Conservation (phyloP, 2,797 vertebrate species). For the Rhyacichthys aspro region DNA sequence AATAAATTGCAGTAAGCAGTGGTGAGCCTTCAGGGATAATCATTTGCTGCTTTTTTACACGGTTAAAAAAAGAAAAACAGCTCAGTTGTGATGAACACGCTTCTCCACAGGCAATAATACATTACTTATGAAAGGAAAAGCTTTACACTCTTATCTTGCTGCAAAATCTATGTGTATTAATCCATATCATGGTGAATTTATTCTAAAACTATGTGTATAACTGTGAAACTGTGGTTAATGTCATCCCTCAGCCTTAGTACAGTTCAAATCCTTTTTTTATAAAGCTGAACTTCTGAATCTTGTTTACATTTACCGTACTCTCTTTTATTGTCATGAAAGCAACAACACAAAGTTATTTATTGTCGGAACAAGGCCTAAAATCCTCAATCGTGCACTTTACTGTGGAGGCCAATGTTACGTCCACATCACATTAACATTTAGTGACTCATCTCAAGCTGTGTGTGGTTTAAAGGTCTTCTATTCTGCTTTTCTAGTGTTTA, state of each 20-base stretch:
- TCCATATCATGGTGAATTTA: too few relatives aligned
- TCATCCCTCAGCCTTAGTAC: conserved; percentile 43
- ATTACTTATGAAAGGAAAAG: too few relatives aligned
- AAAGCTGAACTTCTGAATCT: conserved; percentile 40
- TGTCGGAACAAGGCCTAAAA: conserved; percentile 24
- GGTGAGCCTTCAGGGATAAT: too few relatives aligned
- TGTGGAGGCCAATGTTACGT: conserved; percentile 6
- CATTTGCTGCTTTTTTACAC: too few relatives aligned
- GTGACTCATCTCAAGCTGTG: conserved; percentile 13
- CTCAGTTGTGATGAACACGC: too few relatives aligned
- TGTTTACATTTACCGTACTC: conserved; percentile 45
- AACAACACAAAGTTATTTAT: not conserved
- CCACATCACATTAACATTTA: not conserved
- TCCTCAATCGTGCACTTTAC: conserved; percentile 37
- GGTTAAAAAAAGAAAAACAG: too few relatives aligned
- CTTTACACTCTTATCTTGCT: too few relatives aligned
- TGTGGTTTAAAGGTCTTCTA: conserved; percentile 3
- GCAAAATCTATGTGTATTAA: too few relatives aligned
- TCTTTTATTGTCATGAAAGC: conserved; percentile 3
- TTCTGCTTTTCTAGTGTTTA: not conserved
- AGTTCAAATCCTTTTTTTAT: not conserved
- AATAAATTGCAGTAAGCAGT: too few relatives aligned
- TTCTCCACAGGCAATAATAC: too few relatives aligned
- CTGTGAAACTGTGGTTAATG: not conserved
- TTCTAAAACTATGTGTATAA: too few relatives aligned